These are phyloP conservation scores for Limanda limanda DNA, from an alignment of 2,113 vertebrate genomes.

Conservation along the genomic window DNA sequence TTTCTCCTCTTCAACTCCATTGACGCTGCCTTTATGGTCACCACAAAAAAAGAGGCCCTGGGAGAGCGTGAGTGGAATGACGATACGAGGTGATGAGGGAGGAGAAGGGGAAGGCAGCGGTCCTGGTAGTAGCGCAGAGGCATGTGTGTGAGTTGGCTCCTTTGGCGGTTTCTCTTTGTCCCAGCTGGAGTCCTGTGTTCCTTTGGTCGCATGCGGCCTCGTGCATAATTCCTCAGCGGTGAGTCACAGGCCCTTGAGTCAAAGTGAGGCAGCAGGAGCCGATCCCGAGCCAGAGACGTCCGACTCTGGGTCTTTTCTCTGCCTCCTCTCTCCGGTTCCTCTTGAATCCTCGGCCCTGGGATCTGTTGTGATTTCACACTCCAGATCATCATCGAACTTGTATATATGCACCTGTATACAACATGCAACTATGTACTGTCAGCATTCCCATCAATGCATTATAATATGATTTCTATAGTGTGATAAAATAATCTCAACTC, in stretches of 20 bases:
- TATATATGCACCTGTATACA: too few species aligned
- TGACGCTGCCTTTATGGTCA: constrained; percentile 50
- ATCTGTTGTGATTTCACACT: constrained; percentile 3
- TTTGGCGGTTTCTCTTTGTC: constrained; percentile 44
- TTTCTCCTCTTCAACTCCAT: constrained; percentile 30
- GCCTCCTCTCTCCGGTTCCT: constrained; percentile 30
- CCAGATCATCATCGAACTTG: not conserved
- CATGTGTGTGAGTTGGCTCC: constrained; percentile 20
- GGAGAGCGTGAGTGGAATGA: constrained; percentile 45
- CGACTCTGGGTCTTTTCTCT: constrained; percentile 43
- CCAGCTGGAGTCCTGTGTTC: constrained; percentile 59
- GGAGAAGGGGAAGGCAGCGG: constrained; percentile 13
- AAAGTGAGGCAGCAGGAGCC: not conserved
- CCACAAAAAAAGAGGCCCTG: constrained; percentile 59
- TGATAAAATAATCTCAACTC: too few species aligned
- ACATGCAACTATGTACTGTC: too few species aligned
- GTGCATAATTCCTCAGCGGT: constrained; percentile 66
- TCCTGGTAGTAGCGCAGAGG: constrained; percentile 16
- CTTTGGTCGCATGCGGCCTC: constrained; percentile 55
- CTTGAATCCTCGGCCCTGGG: constrained; percentile 9
- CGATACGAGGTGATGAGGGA: constrained; percentile 42
- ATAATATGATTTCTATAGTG: too few species aligned
- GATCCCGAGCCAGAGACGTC: constrained; percentile 2
- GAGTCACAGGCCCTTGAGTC: constrained; percentile 71
- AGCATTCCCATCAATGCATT: too few species aligned